Evolutionary conservation across 30 jellyfish, hydroid and myxozoan genomes (phyloP).

Genomic region (Rhopilema esculentum): DNA sequence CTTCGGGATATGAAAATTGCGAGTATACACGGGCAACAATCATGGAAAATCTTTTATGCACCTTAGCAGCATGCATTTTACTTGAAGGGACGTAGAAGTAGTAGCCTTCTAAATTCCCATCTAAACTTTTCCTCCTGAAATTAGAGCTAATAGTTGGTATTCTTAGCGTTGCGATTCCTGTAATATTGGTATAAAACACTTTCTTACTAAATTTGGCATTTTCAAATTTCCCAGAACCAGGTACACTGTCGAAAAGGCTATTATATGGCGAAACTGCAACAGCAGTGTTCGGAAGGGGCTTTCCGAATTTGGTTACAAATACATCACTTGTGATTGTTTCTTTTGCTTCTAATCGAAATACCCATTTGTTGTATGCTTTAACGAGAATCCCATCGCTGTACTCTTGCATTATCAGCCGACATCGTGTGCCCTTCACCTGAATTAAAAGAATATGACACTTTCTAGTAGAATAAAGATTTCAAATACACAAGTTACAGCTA

Average conservation of each 20-base stretch:
- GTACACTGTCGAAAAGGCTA: neutral
- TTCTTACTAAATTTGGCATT: neutral
- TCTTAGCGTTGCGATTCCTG: constrained; percentile 16
- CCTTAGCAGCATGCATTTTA: neutral
- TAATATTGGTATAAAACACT: neutral
- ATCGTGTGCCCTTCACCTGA: neutral
- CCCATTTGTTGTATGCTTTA: constrained; percentile 13
- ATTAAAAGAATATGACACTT: neutral
- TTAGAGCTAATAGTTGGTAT: constrained; percentile 46
- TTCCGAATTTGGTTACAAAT: constrained; percentile 56
- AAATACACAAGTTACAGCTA: too few species aligned
- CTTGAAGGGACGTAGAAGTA: constrained; percentile 1
- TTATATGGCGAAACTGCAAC: constrained; percentile 8
- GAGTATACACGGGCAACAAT: constrained; percentile 34
- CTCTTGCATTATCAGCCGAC: constrained; percentile 38
- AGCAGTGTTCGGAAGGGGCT: constrained; percentile 24
- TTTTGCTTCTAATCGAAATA: constrained; percentile 40
- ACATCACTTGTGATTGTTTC: constrained; percentile 15
- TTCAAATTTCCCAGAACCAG: constrained; percentile 6
- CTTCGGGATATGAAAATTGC: constrained; percentile 18
- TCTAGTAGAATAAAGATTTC: too few species aligned
- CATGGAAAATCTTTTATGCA: neutral
- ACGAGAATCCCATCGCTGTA: constrained; percentile 32
- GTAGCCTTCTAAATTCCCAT: constrained; percentile 64
- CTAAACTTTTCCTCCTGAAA: constrained; percentile 21